These are phyloP conservation scores for Saguinus imperator DNA, from an alignment of 2,113 vertebrate species.

Conservation along the genomic window DNA sequence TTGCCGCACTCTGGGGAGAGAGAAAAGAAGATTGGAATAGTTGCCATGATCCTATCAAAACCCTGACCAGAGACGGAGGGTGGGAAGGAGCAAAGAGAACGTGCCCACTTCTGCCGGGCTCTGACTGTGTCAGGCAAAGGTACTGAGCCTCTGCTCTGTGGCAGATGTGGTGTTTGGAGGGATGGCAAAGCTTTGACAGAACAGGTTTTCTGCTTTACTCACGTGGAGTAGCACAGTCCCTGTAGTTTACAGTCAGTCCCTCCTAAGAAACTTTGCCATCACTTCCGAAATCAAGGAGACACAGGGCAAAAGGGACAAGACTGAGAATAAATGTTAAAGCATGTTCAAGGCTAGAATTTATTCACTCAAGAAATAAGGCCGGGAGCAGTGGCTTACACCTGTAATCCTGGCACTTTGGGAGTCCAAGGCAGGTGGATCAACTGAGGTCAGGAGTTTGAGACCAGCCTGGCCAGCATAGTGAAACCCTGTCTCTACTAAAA, in stretches of 20 bases:
- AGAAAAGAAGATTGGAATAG: neutral
- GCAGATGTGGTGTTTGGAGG: neutral
- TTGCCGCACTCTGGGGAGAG: neutral
- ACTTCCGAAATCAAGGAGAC: neutral
- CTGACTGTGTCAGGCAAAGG: neutral
- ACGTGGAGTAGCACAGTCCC: neutral
- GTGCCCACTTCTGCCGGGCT: rapidly evolving
- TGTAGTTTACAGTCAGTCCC: neutral
- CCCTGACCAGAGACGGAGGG: neutral
- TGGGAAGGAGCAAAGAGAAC: rapidly evolving
- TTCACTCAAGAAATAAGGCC: neutral
- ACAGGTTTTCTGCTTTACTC: neutral
- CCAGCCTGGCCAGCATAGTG: too few relatives aligned
- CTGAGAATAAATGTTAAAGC: neutral
- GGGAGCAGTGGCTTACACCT: too few relatives aligned
- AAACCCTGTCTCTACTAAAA: too few relatives aligned
- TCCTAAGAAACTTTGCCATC: neutral
- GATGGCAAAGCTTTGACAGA: neutral
- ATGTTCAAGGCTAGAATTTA: neutral
- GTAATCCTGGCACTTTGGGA: too few relatives aligned
- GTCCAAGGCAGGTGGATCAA: too few relatives aligned
- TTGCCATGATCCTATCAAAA: neutral
- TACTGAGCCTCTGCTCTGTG: neutral
- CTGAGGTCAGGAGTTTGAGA: too few relatives aligned
- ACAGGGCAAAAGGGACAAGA: neutral